Evolutionary conservation across 2,113 vertebrate genomes (phyloP).

Genomic region (Paedocypris sp.): DNA sequence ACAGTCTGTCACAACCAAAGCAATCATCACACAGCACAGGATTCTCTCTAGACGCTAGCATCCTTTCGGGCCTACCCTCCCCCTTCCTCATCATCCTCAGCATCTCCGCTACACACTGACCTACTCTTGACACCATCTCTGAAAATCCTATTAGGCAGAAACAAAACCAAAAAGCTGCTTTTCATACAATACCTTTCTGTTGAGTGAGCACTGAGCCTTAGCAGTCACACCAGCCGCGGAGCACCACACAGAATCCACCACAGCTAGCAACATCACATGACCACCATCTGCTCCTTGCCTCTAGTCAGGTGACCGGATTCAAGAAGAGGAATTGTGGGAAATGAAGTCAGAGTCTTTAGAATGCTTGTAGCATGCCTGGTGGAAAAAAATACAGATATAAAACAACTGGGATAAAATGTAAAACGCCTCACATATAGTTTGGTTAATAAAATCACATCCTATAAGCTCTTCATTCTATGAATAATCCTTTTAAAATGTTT

Average conservation of each 20-base stretch:
- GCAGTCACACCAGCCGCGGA: constrained; percentile 47
- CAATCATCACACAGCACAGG: neutral
- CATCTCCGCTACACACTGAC: neutral
- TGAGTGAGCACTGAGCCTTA: constrained; percentile 47
- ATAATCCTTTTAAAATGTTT: neutral
- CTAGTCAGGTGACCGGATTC: constrained; percentile 51
- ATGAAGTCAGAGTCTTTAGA: constrained; percentile 42
- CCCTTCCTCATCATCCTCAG: constrained; percentile 19
- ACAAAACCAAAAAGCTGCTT: constrained; percentile 33
- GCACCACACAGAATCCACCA: constrained; percentile 44
- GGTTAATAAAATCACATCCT: too few species aligned
- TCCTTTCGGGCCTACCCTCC: constrained; percentile 46
- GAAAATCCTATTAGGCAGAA: constrained; percentile 22
- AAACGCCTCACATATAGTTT: too few species aligned
- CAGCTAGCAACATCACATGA: constrained; percentile 59
- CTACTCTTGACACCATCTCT: constrained; percentile 9
- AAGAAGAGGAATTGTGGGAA: constrained; percentile 46
- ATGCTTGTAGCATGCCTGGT: neutral
- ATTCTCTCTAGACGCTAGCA: constrained; percentile 14
- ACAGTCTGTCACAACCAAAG: neutral
- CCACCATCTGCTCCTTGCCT: constrained; percentile 49
- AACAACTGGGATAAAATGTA: too few species aligned
- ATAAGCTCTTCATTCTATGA: neutral
- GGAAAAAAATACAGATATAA: too few species aligned
- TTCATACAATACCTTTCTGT: constrained; percentile 54